These are phyloP conservation scores for Tuberolachnus salignus DNA, from an alignment of 2,888 invertebrate species.

Conservation along the genomic window DNA sequence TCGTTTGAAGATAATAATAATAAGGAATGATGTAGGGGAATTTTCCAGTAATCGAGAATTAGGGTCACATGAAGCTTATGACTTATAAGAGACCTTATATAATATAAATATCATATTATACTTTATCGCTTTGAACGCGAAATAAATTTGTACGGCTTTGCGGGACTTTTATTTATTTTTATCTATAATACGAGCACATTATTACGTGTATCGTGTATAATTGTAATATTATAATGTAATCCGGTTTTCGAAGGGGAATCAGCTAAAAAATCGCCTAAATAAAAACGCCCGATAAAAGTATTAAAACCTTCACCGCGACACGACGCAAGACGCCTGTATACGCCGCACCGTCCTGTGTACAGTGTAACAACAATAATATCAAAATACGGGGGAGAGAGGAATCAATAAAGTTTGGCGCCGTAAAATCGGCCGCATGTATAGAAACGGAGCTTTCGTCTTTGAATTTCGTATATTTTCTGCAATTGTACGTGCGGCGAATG, in stretches of 20 bases:
- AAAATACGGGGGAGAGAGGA: no score
- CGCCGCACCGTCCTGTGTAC: no score
- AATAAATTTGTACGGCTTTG: constrained; percentile 31
- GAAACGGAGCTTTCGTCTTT: constrained; percentile 2
- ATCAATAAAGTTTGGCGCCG: constrained; percentile 48
- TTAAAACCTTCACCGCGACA: no score
- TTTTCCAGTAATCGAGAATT: constrained; percentile 36
- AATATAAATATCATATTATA: neutral
- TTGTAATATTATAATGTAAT: no score
- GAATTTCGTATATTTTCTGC: neutral
- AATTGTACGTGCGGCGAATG: no score
- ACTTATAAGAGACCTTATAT: constrained; percentile 41
- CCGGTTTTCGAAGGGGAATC: neutral
- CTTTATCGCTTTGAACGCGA: neutral
- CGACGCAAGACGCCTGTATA: no score
- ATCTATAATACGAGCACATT: neutral
- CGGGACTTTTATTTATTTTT: neutral
- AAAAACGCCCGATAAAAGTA: no score
- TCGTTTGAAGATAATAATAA: neutral
- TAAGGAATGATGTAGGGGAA: constrained; percentile 4
- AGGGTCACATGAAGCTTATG: constrained; percentile 40
- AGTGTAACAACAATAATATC: no score
- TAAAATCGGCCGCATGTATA: constrained; percentile 8
- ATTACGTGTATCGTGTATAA: neutral
- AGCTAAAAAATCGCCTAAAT: neutral